These are phyloP conservation scores for Hemitrygon akajei DNA, from an alignment of 2,797 vertebrate genomes.

Conservation along the genomic window DNA sequence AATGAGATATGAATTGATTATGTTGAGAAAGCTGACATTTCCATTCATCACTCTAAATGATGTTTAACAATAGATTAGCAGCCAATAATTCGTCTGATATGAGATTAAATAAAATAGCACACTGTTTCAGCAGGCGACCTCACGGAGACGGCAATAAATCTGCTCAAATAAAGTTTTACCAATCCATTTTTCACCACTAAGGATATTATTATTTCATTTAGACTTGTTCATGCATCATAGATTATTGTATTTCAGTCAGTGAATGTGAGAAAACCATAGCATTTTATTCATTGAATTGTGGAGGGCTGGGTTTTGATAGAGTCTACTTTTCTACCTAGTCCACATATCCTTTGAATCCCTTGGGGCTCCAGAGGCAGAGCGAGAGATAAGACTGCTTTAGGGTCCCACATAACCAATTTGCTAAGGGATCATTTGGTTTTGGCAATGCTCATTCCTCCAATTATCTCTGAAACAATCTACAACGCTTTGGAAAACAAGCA, in stretches of 20 bases:
- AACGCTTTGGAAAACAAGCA: constrained; percentile 27
- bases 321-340: constrained; percentile 48
- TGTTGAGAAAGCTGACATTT: constrained; percentile 78
- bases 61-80: constrained; percentile 94
- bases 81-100: constrained; percentile 84
- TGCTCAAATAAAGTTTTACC: constrained; percentile 86
- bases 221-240: constrained; percentile 90
- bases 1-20: constrained; percentile 98
- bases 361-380: constrained; percentile 46
- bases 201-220: constrained; percentile 99
- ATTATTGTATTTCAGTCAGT: constrained; percentile 93
- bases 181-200: constrained; percentile 87
- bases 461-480: constrained; percentile 37
- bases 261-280: constrained; percentile 81
- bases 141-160: constrained; percentile 84
- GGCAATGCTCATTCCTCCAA: constrained; percentile 33
- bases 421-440: constrained; percentile 34
- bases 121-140: constrained; percentile 75
- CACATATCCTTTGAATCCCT: constrained; percentile 39
- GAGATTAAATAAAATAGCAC: constrained; percentile 96
- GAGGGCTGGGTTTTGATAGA: constrained; percentile 62
- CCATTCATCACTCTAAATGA: constrained; percentile 92
- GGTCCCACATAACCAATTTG: constrained; percentile 41
- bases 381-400: constrained; percentile 48
- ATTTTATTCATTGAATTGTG: constrained; percentile 73